phyloP scores from a whole-genome alignment of 2,888 invertebrate species.

The Steinernema scapterisci region DNA sequence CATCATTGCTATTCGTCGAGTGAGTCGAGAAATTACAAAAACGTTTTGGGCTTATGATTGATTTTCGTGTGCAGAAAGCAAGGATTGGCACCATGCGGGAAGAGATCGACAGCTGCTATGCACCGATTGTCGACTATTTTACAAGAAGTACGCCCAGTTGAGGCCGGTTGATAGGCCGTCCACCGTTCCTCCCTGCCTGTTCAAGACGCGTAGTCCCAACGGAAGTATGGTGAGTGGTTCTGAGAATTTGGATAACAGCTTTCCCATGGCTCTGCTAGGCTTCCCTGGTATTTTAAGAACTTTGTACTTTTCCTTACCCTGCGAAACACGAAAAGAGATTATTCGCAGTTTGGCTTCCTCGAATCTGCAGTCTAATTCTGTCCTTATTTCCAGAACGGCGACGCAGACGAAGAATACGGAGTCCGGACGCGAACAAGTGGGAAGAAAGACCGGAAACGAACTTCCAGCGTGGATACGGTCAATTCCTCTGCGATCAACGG shows the following conservation, averaged over 20 bases:
- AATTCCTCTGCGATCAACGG: background rate
- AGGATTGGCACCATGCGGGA: constrained; percentile 78
- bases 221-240: constrained; percentile 22
- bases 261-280: no score
- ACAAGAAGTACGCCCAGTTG: constrained; percentile 80
- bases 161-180: constrained; percentile 69
- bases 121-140: constrained; percentile 78
- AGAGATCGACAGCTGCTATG: constrained; percentile 78
- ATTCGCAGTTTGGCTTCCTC: no score
- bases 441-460: constrained; percentile 26
- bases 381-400: constrained; percentile 1
- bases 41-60: constrained; percentile 21
- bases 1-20: constrained; percentile 79
- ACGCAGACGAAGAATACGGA: constrained; percentile 34
- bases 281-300: no score
- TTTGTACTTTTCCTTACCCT: no score
- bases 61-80: constrained; percentile 72
- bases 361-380: no score
- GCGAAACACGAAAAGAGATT: no score
- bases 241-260: no score
- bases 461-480: constrained; percentile 21
- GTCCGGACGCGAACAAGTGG: constrained; percentile 34
- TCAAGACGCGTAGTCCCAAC: constrained; percentile 56
- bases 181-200: constrained; percentile 69
- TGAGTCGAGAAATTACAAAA: constrained; percentile 68